Percentiles rank a stretch among this genome's conserved stretches.
Evolutionary conservation across 2,797 vertebrate genomes (phyloP).

Genomic region (Allobates femoralis): DNA sequence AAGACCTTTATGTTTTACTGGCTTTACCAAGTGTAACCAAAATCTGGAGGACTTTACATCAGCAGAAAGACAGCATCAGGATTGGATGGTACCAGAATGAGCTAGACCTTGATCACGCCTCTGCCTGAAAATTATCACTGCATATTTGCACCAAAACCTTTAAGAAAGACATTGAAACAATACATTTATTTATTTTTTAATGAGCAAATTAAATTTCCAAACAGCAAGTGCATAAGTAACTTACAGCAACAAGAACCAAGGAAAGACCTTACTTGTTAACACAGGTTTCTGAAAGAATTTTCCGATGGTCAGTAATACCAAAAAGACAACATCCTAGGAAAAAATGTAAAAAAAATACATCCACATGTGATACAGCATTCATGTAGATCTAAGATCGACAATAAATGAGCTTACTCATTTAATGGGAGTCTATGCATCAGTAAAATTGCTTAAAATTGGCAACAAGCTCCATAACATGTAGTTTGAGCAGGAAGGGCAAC

Average conservation of each 20-base stretch:
- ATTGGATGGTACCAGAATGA: slow-evolving; percentile 2
- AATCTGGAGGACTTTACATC: neutral
- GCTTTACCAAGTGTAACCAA: slow-evolving; percentile 8
- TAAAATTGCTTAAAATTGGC: too few relatives aligned
- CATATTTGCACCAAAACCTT: slow-evolving; percentile 16
- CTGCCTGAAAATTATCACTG: slow-evolving; percentile 20
- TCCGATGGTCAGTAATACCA: slow-evolving; percentile 3
- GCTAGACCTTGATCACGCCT: slow-evolving; percentile 26
- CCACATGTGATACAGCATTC: neutral
- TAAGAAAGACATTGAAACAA: slow-evolving; percentile 34
- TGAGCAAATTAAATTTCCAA: neutral
- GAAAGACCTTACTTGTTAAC: slow-evolving; percentile 26
- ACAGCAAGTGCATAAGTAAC: neutral
- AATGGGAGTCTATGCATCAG: too few relatives aligned
- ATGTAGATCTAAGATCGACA: too few relatives aligned
- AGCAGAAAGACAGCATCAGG: neutral
- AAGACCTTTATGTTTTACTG: neutral
- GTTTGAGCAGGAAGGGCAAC: too few relatives aligned
- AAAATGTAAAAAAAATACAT: slow-evolving; percentile 15
- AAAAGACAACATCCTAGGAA: slow-evolving; percentile 22
- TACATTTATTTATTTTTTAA: slow-evolving; percentile 10
- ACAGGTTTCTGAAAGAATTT: slow-evolving; percentile 20
- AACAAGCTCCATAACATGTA: too few relatives aligned
- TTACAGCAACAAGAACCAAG: neutral
- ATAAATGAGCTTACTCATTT: too few relatives aligned